These are phyloP conservation scores for Hucho hucho DNA, from an alignment of 2,113 vertebrate species.

Conservation along the genomic window DNA sequence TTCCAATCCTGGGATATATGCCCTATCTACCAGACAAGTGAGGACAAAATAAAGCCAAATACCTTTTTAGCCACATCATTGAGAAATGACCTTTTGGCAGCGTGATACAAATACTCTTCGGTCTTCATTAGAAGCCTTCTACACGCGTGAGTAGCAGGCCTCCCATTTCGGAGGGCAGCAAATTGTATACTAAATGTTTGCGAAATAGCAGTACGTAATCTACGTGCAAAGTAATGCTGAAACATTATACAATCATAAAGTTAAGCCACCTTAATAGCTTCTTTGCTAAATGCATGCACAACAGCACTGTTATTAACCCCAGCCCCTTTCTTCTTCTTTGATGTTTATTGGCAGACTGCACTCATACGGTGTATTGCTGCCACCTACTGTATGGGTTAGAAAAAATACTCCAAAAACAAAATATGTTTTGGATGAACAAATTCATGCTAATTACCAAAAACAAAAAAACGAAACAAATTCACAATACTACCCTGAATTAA, in stretches of 20 bases:
- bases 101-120: not conserved
- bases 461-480: too few species aligned
- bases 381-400: too few species aligned
- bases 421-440: too few species aligned
- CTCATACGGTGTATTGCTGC: too few species aligned
- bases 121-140: not conserved
- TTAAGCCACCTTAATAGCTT: too few species aligned
- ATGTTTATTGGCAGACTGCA: too few species aligned
- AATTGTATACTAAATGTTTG: not conserved
- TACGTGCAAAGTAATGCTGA: not conserved
- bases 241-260: not conserved
- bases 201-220: not conserved
- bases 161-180: not conserved
- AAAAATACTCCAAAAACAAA: too few species aligned
- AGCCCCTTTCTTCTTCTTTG: not conserved
- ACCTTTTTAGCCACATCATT: slow-evolving; percentile 26
- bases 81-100: slow-evolving; percentile 21
- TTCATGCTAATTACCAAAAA: too few species aligned
- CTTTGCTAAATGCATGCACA: too few species aligned
- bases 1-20: too few species aligned
- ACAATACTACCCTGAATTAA: too few species aligned
- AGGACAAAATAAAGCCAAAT: not conserved
- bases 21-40: not conserved
- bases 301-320: not conserved
- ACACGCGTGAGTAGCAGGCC: not conserved